Evolutionary conservation across 1,140 invertebrate genomes (phyloP), one percentile per base, ranked within the genome.

Genomic region (Drosophila oshimai): DNA sequence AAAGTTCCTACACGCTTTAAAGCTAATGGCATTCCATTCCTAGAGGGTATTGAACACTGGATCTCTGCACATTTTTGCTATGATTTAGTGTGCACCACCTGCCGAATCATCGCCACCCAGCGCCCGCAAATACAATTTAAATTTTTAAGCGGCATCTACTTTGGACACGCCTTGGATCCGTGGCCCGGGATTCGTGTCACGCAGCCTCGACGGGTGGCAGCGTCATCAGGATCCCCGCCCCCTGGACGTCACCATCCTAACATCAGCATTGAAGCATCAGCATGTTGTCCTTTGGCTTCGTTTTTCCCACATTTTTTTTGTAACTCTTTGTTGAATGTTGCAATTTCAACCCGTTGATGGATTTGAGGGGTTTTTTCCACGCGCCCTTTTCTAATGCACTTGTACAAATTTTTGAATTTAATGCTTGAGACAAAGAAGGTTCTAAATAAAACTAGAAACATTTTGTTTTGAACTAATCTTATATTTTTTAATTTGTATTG

Each of bases 121-220:
- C 72, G 58, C 73, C 54, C 74, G 73, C 81, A 87, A 87, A 87
- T 87, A 88, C 81, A 87, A 87, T 87, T 87, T 87, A 87, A 87
- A 87, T 87, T 88, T 87, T 87, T 87, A 87, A 87, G 81, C 83
- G 81, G 78, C 68, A 76, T 75, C 80, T 84, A 84, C 80, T 84
- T 84, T 84, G 80, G 58, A 20, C 51, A 41, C 26, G 49, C 67
- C 71, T 72, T 70, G 36, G 70, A 22, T 29, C 67, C 71, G 70
- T 70, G 36, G 70, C 26, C 33, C 72, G 67, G 53, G 64, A 77
- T 87, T 86, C 81, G 81, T 76, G 81, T 87, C 83, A 86, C 81
- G 81, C 76, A 87, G 54, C 65, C 70, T 60, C 79, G 60, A 73
- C 81, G 71, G 79, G 75, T 73, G 75, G 75, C 65, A 72, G 60